These are phyloP conservation scores for Equus quagga DNA, from an alignment of 2,113 vertebrate genomes.

Conservation along the genomic window DNA sequence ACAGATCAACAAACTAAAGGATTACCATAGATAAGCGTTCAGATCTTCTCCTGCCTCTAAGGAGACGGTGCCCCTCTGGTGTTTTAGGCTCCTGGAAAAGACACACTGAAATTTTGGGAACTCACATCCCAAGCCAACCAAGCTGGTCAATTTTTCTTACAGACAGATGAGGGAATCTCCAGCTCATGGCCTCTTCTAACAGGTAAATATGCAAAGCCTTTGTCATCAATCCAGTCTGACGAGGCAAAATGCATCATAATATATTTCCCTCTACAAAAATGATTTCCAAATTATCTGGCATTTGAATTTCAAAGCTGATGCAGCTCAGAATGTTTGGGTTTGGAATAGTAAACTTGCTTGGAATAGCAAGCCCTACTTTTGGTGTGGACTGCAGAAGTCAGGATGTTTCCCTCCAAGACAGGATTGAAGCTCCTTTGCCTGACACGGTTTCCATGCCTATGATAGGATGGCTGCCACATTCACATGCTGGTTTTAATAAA, in stretches of 20 bases:
- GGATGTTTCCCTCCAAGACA: background rate
- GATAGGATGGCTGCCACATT: background rate
- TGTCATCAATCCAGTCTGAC: background rate
- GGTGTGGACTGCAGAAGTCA: background rate
- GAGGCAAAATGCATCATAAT: background rate
- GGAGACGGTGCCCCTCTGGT: constrained; percentile 21
- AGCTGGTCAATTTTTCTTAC: constrained; percentile 47
- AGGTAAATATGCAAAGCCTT: constrained; percentile 30
- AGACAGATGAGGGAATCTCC: constrained; percentile 47
- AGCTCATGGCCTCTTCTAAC: background rate
- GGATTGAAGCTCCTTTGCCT: background rate
- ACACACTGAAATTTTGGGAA: constrained; percentile 15
- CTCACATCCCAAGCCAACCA: background rate
- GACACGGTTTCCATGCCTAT: background rate
- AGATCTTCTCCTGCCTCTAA: background rate
- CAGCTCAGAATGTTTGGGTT: background rate
- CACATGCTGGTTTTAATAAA: background rate
- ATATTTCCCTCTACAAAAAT: constrained; percentile 43
- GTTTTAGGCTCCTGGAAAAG: background rate
- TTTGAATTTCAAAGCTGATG: constrained; percentile 73
- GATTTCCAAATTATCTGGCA: constrained; percentile 58
- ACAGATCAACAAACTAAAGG: background rate
- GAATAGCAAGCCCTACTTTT: constrained; percentile 31
- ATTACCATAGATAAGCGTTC: constrained; percentile 7
- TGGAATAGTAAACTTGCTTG: background rate